A percentile compares a stretch with the other conserved stretches of the same genome.
phyloP scores from a whole-genome alignment of 1,140 invertebrate species.

The Ooceraea biroi region DNA sequence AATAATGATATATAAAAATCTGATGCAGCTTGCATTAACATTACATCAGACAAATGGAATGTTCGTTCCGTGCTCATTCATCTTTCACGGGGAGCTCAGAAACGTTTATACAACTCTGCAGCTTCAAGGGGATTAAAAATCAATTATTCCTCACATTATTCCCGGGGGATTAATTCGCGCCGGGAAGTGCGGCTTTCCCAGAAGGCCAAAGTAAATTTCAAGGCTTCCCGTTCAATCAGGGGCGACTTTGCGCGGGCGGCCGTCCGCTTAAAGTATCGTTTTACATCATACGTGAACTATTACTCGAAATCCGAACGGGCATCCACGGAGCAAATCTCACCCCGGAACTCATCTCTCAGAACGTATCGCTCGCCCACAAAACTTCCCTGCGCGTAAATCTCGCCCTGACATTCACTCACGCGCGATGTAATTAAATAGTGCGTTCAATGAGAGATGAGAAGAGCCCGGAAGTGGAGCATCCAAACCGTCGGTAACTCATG shows the following conservation, averaged over 20 bases:
- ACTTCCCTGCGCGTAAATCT: background rate
- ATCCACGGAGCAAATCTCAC: background rate
- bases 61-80: background rate
- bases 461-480: slow-evolving; percentile 25
- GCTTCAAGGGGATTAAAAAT: slow-evolving; percentile 40
- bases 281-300: background rate
- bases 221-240: slow-evolving; percentile 9
- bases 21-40: background rate
- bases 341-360: background rate
- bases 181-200: background rate
- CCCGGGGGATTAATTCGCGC: slow-evolving; percentile 11
- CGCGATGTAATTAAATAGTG: slow-evolving; percentile 38
- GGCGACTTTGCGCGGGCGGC: background rate
- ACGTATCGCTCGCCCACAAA: background rate
- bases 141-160: slow-evolving; percentile 53
- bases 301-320: background rate
- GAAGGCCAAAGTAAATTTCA: slow-evolving; percentile 12
- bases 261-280: background rate
- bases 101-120: slow-evolving; percentile 11
- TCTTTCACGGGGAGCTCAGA: background rate
- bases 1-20: background rate
- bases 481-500: slow-evolving; percentile 1
- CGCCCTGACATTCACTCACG: background rate
- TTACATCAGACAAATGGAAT: background rate
- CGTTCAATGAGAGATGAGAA: slow-evolving; percentile 27